Base-by-base conservation (phyloP, 2,113 vertebrate species). In the Synchiropus splendidus region DNA sequence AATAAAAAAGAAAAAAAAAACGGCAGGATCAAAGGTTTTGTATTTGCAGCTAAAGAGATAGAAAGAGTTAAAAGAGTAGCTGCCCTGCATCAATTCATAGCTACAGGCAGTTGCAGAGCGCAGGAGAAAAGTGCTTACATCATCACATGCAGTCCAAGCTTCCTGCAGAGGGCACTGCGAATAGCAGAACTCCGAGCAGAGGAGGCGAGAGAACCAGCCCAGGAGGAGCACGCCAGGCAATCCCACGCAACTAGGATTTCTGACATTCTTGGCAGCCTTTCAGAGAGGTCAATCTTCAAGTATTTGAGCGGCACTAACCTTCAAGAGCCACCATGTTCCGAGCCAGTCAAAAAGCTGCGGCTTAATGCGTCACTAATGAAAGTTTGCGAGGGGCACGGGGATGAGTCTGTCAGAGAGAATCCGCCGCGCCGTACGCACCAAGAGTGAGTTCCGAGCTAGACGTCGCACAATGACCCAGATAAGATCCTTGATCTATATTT, bases 141-240 rank as follows among this genome's bases (percentile, higher is more conserved):
- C 81, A 81, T 80, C 75, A 78, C 62, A 75, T 79, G 65, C 44
- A 58, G 67, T 58, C 57, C 42, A 40, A 51, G 74, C 62, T 42
- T 80, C 82, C 83, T 87, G 82, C 77, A 86, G 85, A 85, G 82
- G 86, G 82, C 86, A 85, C 74, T 84, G 77, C 67, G 62, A 72
- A 70, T 69, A 79, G 73, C 73, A 64, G 68, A 61, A 18, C 49
- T 43, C n/a, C 41, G 61, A 65, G 49, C 16, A 10, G 50, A 74
- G 64, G 58, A 68, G 65, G 65, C 61, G 41, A 57, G 48, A 27
- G 37, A 42, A 65, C 48, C 58, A 34, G 51, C 55, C 57, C 65
- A 67, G 63, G 52, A 70, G 63, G 46, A 54, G 59, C 58, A 53
- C 12, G 57, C 48, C 42, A 62, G 66, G 51, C 67, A 45, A 75